A percentile compares a stretch with the other conserved stretches of the same genome.
Evolutionary conservation across 1,140 invertebrate species (phyloP).

Genomic region (Brachionus manjavacas): DNA sequence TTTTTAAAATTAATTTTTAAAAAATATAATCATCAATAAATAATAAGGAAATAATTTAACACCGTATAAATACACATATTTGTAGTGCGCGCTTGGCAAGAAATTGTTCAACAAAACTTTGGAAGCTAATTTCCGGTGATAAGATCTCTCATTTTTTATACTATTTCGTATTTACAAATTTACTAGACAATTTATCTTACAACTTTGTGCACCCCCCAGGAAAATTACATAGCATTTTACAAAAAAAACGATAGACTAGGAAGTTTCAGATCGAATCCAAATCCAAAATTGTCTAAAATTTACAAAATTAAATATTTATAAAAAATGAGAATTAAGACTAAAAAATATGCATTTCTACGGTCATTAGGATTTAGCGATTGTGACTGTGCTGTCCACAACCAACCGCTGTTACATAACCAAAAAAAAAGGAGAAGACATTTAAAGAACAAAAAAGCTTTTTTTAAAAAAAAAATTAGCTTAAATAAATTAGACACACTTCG

Average conservation of each 20-base stretch:
- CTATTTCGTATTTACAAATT: neutral
- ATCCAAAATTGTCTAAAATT: neutral
- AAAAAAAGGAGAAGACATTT: neutral
- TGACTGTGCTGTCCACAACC: neutral
- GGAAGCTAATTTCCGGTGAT: neutral
- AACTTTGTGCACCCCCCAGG: neutral
- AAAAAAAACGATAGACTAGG: neutral
- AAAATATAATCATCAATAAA: conserved; percentile 28
- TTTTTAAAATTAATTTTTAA: neutral
- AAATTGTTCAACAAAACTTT: neutral
- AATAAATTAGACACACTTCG: conserved; percentile 21
- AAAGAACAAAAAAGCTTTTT: conserved; percentile 32
- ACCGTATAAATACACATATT: conserved; percentile 39
- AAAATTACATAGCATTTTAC: neutral
- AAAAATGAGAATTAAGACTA: conserved; percentile 5
- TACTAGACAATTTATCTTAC: conserved; percentile 21
- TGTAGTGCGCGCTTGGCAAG: neutral
- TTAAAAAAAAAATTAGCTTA: conserved; percentile 13
- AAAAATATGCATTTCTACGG: neutral
- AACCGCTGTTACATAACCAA: neutral
- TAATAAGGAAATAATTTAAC: neutral
- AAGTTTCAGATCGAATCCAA: neutral
- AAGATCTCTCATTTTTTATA: conserved; percentile 29
- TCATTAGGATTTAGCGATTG: neutral
- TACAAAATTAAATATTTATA: neutral